phyloP scores from a whole-genome alignment of 2,888 invertebrate genomes.

The Phortica okadai region DNA sequence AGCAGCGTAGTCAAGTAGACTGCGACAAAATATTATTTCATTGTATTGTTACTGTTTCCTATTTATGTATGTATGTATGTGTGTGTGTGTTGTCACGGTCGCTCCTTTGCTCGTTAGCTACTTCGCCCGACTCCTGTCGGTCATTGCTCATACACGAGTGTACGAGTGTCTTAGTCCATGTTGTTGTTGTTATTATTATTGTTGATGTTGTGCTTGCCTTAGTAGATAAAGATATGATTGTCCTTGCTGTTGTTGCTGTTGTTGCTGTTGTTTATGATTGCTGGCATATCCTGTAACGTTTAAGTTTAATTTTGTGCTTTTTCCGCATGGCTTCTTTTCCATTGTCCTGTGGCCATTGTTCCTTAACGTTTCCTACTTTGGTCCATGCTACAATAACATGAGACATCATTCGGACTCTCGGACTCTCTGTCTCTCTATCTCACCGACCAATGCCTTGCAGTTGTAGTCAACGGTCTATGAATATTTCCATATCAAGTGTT shows the following conservation, averaged over 20 bases:
- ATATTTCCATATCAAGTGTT: constrained; percentile 60
- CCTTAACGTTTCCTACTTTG: background rate
- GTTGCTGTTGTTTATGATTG: constrained; percentile 36
- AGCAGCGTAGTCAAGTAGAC: background rate
- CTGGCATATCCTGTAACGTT: constrained; percentile 71
- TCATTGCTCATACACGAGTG: constrained; percentile 8
- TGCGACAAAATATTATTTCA: constrained; percentile 36
- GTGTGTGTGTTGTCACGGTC: background rate
- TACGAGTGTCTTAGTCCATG: background rate
- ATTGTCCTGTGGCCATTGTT: constrained; percentile 58
- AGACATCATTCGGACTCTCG: too few species aligned
- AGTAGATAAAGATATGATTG: constrained; percentile 47
- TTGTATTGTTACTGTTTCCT: constrained; percentile 29
- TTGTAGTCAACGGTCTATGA: constrained; percentile 33
- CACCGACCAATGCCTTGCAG: constrained; percentile 45
- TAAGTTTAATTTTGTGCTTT: constrained; percentile 75
- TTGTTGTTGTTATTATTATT: constrained; percentile 22
- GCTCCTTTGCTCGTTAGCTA: background rate
- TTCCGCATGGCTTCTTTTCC: constrained; percentile 73
- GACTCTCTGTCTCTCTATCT: too few species aligned
- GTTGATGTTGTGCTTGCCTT: constrained; percentile 31
- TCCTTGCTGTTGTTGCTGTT: constrained; percentile 53
- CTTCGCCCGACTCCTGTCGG: background rate
- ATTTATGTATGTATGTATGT: too few species aligned
- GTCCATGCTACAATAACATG: too few species aligned